Evolutionary conservation across 2,797 vertebrate species (phyloP), one percentile per base, ranked within the genome.

Genomic region (Cyprinella venusta): DNA sequence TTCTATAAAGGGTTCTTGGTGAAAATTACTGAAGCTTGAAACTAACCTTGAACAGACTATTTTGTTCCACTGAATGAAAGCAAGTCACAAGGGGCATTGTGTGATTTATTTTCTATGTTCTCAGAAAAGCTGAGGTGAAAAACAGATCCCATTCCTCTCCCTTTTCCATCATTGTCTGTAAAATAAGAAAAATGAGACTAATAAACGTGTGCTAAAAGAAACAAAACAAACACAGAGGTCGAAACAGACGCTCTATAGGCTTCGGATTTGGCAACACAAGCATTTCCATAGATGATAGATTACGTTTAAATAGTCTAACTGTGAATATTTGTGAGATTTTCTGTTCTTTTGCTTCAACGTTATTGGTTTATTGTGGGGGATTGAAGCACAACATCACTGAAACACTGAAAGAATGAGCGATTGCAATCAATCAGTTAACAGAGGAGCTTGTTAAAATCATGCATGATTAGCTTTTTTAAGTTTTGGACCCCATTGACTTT

Each of bases 11-110:
- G 0, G 45, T 50, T 72, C 70, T 54, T 74, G 30, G 26, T 74
- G 9, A 48, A 54, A 74, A 18, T 18, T 7, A 21, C 1, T 52
- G 70, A 72, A 72, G 48, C 70, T 21, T 33, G 70, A 72, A 72
- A 33, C 26, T 71, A 71, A 50, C 42, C 69, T 72, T 72, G 70
- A 72, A 52, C 26, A 19, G 69, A 52, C 69, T 71, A 26, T 71
- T 71, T 33, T 30, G 42, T 33, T 50, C 24, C 69, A 50, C 45
- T 21, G 16, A 71, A 72, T 50, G 69, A 72, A 72, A 72, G 16
- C 24, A 72, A 72, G 24, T 30, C 50, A 21, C 24, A 72, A 52
- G 69, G 69, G 45, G 69, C 69, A 50, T 52, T 72, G 0, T 52
- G 18, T 52, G 70, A 72, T 33, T 74, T 74, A 36, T 33, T 74